Conservation (phyloP, 2,888 invertebrate species). For the Caenorhabditis panamensis region DNA sequence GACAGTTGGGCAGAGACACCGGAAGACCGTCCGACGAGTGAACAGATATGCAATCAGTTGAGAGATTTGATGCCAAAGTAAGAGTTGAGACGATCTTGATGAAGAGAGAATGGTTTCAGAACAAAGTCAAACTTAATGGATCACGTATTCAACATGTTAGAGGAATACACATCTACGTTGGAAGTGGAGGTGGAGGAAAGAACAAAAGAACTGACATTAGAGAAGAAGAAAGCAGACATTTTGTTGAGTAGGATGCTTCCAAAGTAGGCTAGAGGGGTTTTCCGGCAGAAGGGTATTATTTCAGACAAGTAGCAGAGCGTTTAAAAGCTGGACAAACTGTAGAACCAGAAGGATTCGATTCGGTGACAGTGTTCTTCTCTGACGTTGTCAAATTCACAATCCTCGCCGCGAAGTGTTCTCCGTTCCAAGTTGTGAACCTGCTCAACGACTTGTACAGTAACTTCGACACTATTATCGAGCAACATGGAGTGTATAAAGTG, state of each 20-base stretch:
- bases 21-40: slow-evolving; percentile 70
- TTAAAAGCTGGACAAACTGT: slow-evolving; percentile 77
- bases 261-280: slow-evolving; percentile 6
- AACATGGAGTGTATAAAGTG: slow-evolving; percentile 77
- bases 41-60: slow-evolving; percentile 44
- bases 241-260: slow-evolving; percentile 76
- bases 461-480: slow-evolving; percentile 76
- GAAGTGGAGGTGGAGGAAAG: slow-evolving; percentile 75
- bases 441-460: slow-evolving; percentile 76
- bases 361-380: slow-evolving; percentile 78
- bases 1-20: slow-evolving; percentile 77
- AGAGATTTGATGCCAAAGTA: slow-evolving; percentile 60
- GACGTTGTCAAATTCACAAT: slow-evolving; percentile 79
- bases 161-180: slow-evolving; percentile 74
- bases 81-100: neutral
- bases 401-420: slow-evolving; percentile 75
- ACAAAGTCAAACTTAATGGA: slow-evolving; percentile 74
- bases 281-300: neutral
- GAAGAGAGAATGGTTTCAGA: slow-evolving; percentile 3
- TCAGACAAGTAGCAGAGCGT: slow-evolving; percentile 71
- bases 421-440: slow-evolving; percentile 77
- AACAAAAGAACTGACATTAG: slow-evolving; percentile 73
- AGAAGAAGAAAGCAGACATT: slow-evolving; percentile 77
- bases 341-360: slow-evolving; percentile 77
- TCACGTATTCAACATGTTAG: slow-evolving; percentile 78